These are phyloP conservation scores for Burhinus bistriatus DNA, from an alignment of 2,113 vertebrate species.

Conservation along the genomic window DNA sequence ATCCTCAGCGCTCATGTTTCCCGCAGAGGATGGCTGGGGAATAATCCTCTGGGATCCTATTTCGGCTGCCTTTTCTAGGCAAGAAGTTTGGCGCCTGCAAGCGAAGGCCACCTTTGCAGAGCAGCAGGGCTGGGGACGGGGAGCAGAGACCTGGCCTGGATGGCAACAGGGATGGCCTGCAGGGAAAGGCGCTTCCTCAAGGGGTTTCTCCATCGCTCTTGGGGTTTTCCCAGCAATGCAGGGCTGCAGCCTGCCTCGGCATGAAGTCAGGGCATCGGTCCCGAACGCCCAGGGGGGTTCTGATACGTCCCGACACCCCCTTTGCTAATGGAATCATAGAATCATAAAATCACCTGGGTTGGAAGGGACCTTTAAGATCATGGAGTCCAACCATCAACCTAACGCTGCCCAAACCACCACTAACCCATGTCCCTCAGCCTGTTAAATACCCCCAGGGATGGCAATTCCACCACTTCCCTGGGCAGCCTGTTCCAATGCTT, in stretches of 20 bases:
- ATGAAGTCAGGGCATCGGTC: accelerated
- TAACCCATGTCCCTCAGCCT: no score
- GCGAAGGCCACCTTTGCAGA: neutral
- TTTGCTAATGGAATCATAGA: neutral
- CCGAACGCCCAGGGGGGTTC: neutral
- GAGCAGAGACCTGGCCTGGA: neutral
- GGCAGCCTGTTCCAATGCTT: no score
- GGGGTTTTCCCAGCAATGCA: neutral
- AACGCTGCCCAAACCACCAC: no score
- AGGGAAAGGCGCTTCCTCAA: neutral
- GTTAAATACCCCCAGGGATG: no score
- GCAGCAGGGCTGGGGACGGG: neutral
- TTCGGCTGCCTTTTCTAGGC: neutral
- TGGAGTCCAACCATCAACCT: no score
- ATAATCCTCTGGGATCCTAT: neutral
- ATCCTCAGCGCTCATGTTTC: neutral
- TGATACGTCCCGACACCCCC: accelerated
- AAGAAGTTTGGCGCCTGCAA: neutral
- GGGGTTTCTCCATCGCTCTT: neutral
- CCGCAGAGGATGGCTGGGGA: neutral
- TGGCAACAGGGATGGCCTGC: no score
- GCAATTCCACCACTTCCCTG: no score
- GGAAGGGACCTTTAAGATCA: no score
- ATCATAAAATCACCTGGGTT: no score
- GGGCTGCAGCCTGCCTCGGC: neutral